Percentiles rank a stretch among this genome's conserved stretches.
Evolutionary conservation across 2,113 vertebrate genomes (phyloP).

Genomic region (Xiphophorus hellerii): DNA sequence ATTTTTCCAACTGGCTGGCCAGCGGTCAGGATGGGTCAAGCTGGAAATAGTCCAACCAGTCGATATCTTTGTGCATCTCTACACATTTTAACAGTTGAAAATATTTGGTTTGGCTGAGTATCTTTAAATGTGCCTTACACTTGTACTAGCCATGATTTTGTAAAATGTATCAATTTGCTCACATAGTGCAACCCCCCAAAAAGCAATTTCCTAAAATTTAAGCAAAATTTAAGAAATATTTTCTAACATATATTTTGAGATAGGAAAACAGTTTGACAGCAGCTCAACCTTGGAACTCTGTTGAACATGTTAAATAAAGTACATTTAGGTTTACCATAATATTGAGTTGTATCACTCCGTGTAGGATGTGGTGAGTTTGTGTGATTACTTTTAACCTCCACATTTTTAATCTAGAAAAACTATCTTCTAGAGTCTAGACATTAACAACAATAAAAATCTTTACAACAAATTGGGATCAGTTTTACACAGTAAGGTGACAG

Average conservation of each 20-base stretch:
- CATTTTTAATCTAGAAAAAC: too few relatives aligned
- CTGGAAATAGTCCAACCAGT: not conserved
- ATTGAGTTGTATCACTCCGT: too few relatives aligned
- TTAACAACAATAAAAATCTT: not conserved
- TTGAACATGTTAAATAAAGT: too few relatives aligned
- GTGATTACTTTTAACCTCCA: too few relatives aligned
- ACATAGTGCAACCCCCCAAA: not conserved
- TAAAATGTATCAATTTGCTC: not conserved
- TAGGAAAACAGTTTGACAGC: too few relatives aligned
- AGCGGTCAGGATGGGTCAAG: not conserved
- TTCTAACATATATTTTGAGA: too few relatives aligned
- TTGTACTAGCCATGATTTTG: not conserved
- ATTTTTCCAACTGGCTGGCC: not conserved
- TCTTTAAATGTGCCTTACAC: not conserved
- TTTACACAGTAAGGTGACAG: not conserved
- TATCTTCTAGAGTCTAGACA: not conserved
- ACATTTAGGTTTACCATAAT: too few relatives aligned
- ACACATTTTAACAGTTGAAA: not conserved
- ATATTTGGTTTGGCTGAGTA: not conserved
- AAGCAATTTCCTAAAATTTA: too few relatives aligned
- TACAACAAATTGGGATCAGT: not conserved
- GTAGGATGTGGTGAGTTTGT: too few relatives aligned
- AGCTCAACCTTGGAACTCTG: too few relatives aligned
- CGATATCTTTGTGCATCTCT: not conserved
- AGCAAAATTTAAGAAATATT: too few relatives aligned